These are phyloP conservation scores for Poeciliopsis presidionis DNA, from an alignment of 2,797 vertebrate species.

Conservation along the genomic window DNA sequence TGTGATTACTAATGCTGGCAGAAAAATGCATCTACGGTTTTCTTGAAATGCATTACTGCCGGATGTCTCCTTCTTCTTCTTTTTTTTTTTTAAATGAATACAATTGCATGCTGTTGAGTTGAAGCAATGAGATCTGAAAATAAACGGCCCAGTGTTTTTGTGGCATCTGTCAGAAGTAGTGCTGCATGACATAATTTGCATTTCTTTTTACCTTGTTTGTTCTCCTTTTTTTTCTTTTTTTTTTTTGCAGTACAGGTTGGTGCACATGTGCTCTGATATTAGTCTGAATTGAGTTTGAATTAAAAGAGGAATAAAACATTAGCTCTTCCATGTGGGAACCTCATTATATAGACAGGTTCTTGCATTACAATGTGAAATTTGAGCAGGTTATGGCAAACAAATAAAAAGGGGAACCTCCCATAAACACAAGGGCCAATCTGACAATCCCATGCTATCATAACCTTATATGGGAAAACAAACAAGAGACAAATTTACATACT, in stretches of 20 bases:
- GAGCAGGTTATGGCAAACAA: constrained; percentile 14
- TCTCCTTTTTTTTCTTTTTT: constrained; percentile 18
- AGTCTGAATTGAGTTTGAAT: background rate
- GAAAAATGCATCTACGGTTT: constrained; percentile 6
- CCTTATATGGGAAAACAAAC: background rate
- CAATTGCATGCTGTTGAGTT: constrained; percentile 8
- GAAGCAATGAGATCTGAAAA: constrained; percentile 24
- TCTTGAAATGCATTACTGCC: background rate
- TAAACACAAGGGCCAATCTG: background rate
- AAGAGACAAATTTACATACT: background rate
- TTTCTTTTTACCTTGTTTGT: background rate
- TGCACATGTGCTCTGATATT: constrained; percentile 16
- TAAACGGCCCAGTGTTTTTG: constrained; percentile 6
- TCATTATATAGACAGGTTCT: constrained; percentile 3
- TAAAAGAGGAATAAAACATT: constrained; percentile 1
- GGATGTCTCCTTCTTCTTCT: background rate
- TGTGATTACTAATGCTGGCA: constrained; percentile 16
- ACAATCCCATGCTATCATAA: background rate
- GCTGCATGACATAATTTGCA: constrained; percentile 24
- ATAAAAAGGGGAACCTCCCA: constrained; percentile 21
- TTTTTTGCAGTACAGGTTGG: constrained; percentile 7
- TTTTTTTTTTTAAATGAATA: background rate
- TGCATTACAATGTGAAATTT: constrained; percentile 35
- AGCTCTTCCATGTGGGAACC: constrained; percentile 3
- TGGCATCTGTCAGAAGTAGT: constrained; percentile 6